These are phyloP conservation scores for Anabas testudineus DNA, from an alignment of 2,797 vertebrate genomes.

Conservation along the genomic window DNA sequence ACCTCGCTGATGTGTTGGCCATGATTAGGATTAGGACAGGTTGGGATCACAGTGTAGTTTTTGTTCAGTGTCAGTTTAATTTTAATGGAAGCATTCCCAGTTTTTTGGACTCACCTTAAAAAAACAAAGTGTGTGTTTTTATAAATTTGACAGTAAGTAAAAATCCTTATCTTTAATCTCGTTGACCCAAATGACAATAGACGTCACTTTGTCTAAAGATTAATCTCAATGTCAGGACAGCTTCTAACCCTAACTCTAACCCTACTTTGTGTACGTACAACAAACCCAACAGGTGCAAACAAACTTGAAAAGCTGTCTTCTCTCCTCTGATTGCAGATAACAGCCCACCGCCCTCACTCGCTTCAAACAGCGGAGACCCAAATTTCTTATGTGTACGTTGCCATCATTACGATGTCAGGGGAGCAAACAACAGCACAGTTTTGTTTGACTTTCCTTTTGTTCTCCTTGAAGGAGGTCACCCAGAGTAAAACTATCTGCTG, in stretches of 20 bases:
- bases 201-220: background rate
- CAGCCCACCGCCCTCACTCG: conserved; percentile 7
- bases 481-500: conserved; percentile 10
- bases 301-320: conserved; percentile 28
- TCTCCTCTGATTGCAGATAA: conserved; percentile 40
- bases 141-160: too few species aligned
- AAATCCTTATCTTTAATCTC: background rate
- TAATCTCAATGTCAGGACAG: conserved; percentile 2
- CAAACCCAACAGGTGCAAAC: conserved; percentile 43
- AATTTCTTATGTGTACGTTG: conserved; percentile 29
- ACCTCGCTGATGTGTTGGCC: too few species aligned
- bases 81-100: too few species aligned
- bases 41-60: too few species aligned
- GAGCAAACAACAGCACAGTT: conserved; percentile 28
- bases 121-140: background rate
- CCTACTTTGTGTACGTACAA: conserved; percentile 8
- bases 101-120: background rate
- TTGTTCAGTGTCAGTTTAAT: too few species aligned
- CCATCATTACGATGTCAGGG: conserved; percentile 16
- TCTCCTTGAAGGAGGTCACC: conserved; percentile 49
- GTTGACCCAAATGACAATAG: conserved; percentile 6
- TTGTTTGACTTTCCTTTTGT: conserved; percentile 46
- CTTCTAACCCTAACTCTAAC: conserved; percentile 8
- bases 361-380: conserved; percentile 10
- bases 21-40: too few species aligned